A percentile compares a stretch with the other conserved stretches of the same genome.
These are phyloP conservation scores for Hydrolagus colliei DNA, from an alignment of 2,797 vertebrate species.

Conservation along the genomic window DNA sequence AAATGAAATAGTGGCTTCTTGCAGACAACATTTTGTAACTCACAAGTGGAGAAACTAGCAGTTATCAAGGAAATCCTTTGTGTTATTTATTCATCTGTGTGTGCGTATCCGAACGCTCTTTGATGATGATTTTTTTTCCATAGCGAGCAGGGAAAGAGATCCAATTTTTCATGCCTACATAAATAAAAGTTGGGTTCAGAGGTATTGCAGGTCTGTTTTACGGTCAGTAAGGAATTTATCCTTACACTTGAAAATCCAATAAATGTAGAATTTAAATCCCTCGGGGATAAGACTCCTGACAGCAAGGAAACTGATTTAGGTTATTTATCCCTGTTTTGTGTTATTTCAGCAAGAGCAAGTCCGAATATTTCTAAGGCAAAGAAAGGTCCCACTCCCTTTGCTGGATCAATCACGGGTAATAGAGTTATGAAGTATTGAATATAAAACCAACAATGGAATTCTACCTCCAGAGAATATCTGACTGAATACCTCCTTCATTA, in stretches of 20 bases:
- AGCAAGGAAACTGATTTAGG: slow-evolving; percentile 16
- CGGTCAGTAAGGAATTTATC: slow-evolving; percentile 8
- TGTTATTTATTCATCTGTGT: background rate
- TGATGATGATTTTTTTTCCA: background rate
- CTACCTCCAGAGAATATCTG: background rate
- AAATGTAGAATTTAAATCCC: slow-evolving; percentile 21
- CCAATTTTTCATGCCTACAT: slow-evolving; percentile 5
- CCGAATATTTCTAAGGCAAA: background rate
- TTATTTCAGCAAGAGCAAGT: slow-evolving; percentile 1
- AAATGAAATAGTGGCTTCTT: background rate
- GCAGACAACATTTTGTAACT: background rate
- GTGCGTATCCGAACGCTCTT: background rate
- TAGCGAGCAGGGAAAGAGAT: background rate
- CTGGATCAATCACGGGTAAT: slow-evolving; percentile 15
- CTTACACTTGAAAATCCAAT: slow-evolving; percentile 24
- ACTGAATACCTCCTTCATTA: background rate
- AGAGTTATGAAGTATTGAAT: background rate
- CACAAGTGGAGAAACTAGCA: background rate
- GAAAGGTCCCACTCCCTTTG: slow-evolving; percentile 4
- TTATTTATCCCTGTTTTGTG: slow-evolving; percentile 5
- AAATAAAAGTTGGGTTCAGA: slow-evolving; percentile 12
- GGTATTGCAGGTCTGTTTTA: slow-evolving; percentile 16
- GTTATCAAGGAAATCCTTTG: background rate
- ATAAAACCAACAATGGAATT: background rate
- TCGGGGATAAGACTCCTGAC: slow-evolving; percentile 10